phyloP scores from a whole-genome alignment of 2,113 vertebrate genomes.

The Pelecanoides urinatrix region DNA sequence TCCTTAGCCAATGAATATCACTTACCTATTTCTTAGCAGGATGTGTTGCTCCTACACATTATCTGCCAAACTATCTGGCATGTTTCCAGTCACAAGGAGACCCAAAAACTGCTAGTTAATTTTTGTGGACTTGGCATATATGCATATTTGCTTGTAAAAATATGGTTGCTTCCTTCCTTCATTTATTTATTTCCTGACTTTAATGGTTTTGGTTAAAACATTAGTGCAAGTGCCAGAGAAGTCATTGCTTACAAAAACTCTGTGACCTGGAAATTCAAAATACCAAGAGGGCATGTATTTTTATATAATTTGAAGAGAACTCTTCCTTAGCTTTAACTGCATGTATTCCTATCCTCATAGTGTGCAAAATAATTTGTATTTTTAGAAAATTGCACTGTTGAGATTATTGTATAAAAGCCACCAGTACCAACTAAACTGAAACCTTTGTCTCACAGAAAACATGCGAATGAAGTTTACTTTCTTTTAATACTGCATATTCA shows the following conservation, averaged over 20 bases:
- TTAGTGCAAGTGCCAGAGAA: conserved; percentile 15
- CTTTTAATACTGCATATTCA: neutral
- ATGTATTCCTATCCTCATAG: neutral
- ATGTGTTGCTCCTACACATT: neutral
- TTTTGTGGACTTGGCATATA: conserved; percentile 1
- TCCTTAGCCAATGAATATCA: neutral
- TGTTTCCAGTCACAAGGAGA: neutral
- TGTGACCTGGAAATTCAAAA: neutral
- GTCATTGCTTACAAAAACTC: neutral
- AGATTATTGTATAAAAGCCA: neutral
- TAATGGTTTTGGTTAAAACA: conserved; percentile 29
- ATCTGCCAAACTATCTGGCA: neutral
- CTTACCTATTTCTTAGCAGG: conserved; percentile 6
- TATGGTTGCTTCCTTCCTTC: conserved; percentile 56
- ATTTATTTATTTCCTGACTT: conserved; percentile 55
- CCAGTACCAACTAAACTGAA: neutral
- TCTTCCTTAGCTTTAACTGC: neutral
- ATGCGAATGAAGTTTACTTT: neutral
- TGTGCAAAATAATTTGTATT: neutral
- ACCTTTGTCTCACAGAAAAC: neutral
- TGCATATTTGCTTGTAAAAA: conserved; percentile 25
- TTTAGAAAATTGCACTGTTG: neutral
- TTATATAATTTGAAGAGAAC: neutral
- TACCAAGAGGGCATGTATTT: neutral
- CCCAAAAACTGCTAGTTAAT: conserved; percentile 28